Evolutionary conservation across 2,888 invertebrate genomes (phyloP).

Genomic region (Coelinius sp.): DNA sequence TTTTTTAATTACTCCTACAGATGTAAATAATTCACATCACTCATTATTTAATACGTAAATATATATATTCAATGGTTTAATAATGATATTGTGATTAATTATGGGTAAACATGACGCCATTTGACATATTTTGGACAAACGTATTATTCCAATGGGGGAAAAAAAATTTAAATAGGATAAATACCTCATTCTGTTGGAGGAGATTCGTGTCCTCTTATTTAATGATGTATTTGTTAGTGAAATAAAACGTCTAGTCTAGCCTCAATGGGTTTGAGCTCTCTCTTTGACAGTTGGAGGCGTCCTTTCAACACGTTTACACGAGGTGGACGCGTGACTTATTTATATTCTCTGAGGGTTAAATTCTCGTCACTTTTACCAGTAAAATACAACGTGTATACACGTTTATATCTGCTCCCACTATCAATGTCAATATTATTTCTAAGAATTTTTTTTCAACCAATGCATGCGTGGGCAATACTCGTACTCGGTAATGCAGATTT

Average conservation of each 20-base stretch:
- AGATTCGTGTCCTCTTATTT: too few relatives aligned
- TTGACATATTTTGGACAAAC: neutral
- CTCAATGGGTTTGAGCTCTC: neutral
- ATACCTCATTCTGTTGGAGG: neutral
- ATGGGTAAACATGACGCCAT: neutral
- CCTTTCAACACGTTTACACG: neutral
- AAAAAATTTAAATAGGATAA: neutral
- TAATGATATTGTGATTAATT: neutral
- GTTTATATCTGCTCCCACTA: neutral
- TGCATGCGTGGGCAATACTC: neutral
- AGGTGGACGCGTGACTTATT: neutral
- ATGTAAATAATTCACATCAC: neutral
- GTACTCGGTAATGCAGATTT: neutral
- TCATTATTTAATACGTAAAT: neutral
- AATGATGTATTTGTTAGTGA: neutral
- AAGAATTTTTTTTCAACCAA: neutral
- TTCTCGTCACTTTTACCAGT: neutral
- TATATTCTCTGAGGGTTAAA: neutral
- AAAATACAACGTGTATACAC: neutral
- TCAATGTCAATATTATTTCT: neutral
- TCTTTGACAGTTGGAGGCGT: conserved; percentile 21
- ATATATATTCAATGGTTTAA: neutral
- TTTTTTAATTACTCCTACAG: neutral
- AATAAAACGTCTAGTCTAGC: neutral
- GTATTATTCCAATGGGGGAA: neutral